Evolutionary conservation across 2,113 vertebrate genomes (phyloP), one percentile per base, ranked within the genome.

Genomic region (Sinocyclocheilus anshuiensis): DNA sequence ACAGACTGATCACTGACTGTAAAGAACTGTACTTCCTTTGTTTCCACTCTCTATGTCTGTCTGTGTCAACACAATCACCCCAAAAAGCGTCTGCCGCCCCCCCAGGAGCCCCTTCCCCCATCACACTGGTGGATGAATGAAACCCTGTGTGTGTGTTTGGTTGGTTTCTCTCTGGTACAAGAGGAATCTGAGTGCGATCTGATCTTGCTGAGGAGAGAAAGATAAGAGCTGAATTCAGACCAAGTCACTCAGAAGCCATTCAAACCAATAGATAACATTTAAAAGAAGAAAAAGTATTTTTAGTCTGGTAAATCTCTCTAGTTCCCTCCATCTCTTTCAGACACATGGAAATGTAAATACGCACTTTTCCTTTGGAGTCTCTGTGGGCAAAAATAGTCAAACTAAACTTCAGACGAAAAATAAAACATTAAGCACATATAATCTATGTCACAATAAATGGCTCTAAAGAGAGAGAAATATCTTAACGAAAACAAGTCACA

Each of bases 161-260:
- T 29, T 55, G 50, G 72, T 77, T 72, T 81, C 65, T 75, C 65
- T 20, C 53, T 59, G 48, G 65, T 36, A 48, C 77, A 53, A 69
- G 69, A 57, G 72, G 79, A 33, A 48, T 50, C 45, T 42, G 29
- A 80, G 74, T 88, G 53, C 63, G 78, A 88, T 53, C 12, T 89
- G 63, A 75, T 82, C 91, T 89, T 87, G 29, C 81, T 84, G 83
- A 74, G 50, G 26, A 79, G n/a, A 74, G 22, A 83, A 84, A 86
- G 53, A 78, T 81, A 88, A 24, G 59, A 15, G 24, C 77, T 24
- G 55, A 89, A 87, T 86, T 87, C 65, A 88, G 72, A 78, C 71
- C 84, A 85, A 86, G 88, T 72, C 82, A 74, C 29, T 24, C 72
- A 77, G 55, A 80, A 87, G 59, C 61, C 84, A 91, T 87, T 86